phyloP scores from a whole-genome alignment of 2,113 vertebrate species.

The Sturnira hondurensis region DNA sequence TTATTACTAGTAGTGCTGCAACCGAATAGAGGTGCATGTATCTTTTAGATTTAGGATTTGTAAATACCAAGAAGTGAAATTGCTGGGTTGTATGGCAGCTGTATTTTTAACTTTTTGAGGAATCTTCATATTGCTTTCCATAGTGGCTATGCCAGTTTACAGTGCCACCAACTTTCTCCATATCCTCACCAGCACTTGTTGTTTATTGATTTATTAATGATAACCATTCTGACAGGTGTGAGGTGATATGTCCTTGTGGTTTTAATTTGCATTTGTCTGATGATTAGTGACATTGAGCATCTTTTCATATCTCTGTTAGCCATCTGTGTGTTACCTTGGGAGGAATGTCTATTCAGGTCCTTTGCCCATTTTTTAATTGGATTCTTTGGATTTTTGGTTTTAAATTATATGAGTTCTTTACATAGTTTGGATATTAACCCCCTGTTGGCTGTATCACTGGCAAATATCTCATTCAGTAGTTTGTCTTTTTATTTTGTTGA shows the following conservation, averaged over 20 bases:
- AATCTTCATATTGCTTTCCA: not conserved
- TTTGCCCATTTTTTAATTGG: not conserved
- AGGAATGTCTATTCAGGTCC: not conserved
- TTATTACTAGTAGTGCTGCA: not conserved
- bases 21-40: not conserved
- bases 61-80: not conserved
- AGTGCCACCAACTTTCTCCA: not conserved
- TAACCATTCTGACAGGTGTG: not conserved
- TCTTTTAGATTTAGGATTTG: not conserved
- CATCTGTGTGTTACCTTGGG: not conserved
- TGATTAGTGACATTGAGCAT: not conserved
- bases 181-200: not conserved
- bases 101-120: not conserved
- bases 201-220: not conserved
- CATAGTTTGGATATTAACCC: not conserved
- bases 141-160: not conserved
- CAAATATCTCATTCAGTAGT: not conserved
- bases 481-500: not conserved
- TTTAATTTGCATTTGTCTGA: not conserved
- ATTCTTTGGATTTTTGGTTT: not conserved
- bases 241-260: not conserved
- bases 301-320: not conserved
- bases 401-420: not conserved
- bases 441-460: not conserved
- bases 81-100: not conserved